Evolutionary conservation across 2,797 vertebrate genomes (phyloP).

Genomic region (Sebastes diaconus): DNA sequence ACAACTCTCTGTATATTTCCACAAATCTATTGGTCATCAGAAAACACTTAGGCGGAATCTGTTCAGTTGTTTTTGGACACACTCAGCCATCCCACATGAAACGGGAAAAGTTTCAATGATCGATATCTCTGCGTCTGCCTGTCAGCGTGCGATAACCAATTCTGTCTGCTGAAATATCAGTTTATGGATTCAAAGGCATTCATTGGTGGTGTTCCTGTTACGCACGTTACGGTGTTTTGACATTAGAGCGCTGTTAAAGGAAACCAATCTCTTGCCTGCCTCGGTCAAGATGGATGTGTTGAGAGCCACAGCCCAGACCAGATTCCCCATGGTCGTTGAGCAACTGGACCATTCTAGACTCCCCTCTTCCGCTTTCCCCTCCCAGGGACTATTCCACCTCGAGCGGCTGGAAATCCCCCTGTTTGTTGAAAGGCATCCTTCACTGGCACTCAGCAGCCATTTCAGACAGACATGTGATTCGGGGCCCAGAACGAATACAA

Average conservation of each 20-base stretch:
- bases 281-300: conserved; percentile 70
- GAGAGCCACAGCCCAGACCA: conserved; percentile 63
- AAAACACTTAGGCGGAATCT: conserved; percentile 62
- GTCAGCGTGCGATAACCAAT: conserved; percentile 64
- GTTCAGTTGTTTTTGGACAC: conserved; percentile 67
- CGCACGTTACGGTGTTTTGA: conserved; percentile 66
- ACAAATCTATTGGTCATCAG: conserved; percentile 63
- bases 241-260: conserved; percentile 45
- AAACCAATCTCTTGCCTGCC: conserved; percentile 64
- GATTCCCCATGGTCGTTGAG: conserved; percentile 62
- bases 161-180: conserved; percentile 60
- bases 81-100: conserved; percentile 62
- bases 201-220: conserved; percentile 54
- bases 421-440: conserved; percentile 74
- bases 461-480: conserved; percentile 67
- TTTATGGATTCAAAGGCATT: conserved; percentile 59
- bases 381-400: conserved; percentile 66
- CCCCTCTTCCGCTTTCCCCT: conserved; percentile 49
- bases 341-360: conserved; percentile 51
- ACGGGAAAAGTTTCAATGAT: conserved; percentile 46
- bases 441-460: conserved; percentile 68
- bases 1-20: conserved; percentile 59
- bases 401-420: conserved; percentile 72
- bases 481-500: conserved; percentile 56
- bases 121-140: conserved; percentile 49